A percentile compares a stretch with the other conserved stretches of the same genome.
Conservation (phyloP, 2,888 invertebrate species). For the Drosophila phalerata region DNA sequence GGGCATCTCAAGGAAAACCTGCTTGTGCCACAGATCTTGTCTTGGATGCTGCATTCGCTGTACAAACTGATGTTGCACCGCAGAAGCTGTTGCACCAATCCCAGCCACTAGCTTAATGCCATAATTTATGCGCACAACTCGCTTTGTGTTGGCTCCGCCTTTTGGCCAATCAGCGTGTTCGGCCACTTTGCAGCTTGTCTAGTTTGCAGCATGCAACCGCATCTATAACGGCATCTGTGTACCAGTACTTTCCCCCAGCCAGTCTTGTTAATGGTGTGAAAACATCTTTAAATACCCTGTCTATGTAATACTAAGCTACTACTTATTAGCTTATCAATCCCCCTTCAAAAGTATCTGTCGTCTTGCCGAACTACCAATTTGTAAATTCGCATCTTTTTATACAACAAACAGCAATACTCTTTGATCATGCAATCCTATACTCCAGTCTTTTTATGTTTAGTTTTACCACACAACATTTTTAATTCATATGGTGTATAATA, state of each 20-base stretch:
- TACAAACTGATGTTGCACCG: constrained; percentile 25
- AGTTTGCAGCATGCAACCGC: constrained; percentile 34
- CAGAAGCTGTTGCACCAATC: constrained; percentile 77
- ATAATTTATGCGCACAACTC: constrained; percentile 81
- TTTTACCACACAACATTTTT: neutral
- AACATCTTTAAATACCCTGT: constrained; percentile 24
- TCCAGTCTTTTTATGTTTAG: neutral
- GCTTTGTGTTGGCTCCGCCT: constrained; percentile 73
- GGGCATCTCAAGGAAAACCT: constrained; percentile 52
- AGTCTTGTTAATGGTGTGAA: constrained; percentile 45
- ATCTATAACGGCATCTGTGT: constrained; percentile 14
- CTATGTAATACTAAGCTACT: neutral
- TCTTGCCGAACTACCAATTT: neutral
- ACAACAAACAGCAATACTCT: neutral
- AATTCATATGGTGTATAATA: neutral
- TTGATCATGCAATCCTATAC: neutral
- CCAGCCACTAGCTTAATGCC: constrained; percentile 81
- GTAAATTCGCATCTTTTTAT: neutral
- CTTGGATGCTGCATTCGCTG: constrained; percentile 53
- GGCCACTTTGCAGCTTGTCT: constrained; percentile 55
- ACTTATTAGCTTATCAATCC: constrained; percentile 6
- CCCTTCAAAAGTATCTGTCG: neutral
- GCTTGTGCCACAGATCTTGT: constrained; percentile 59
- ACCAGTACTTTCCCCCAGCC: neutral
- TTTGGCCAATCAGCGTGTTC: constrained; percentile 73